Conservation (phyloP, 1,140 invertebrate species). For the Euura lappo region DNA sequence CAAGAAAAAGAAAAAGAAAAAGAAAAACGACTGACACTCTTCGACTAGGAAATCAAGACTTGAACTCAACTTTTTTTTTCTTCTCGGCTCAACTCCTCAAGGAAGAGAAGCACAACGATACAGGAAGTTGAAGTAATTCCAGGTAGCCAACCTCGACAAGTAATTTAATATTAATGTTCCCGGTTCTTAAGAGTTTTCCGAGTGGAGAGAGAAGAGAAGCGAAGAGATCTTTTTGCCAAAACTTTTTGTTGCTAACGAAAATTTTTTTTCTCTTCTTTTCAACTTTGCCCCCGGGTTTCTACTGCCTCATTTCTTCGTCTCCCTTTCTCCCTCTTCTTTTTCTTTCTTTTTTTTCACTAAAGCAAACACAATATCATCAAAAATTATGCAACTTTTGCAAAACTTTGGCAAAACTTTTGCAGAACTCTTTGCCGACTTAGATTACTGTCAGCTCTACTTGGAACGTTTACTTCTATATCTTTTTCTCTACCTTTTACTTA, state of each 20-base stretch:
- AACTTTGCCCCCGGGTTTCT: background rate
- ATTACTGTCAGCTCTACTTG: too few relatives aligned
- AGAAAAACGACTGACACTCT: background rate
- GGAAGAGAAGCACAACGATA: background rate
- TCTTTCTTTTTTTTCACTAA: background rate
- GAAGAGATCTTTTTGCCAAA: background rate
- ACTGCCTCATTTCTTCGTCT: background rate
- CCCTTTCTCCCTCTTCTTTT: background rate
- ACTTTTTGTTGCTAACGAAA: background rate
- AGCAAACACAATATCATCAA: background rate
- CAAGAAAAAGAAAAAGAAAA: background rate
- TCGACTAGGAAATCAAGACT: background rate
- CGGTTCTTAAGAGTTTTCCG: conserved; percentile 2
- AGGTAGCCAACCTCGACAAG: conserved; percentile 4
- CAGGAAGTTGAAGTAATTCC: background rate
- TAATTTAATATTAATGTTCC: conserved; percentile 7
- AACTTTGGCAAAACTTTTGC: background rate
- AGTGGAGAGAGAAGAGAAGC: background rate
- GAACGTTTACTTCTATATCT: too few relatives aligned
- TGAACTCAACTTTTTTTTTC: background rate
- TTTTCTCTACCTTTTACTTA: too few relatives aligned
- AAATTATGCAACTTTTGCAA: background rate
- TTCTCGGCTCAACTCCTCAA: background rate
- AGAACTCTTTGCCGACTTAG: too few relatives aligned
- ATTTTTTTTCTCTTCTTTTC: background rate